Evolutionary conservation across 2,888 invertebrate species (phyloP).

Genomic region (Blera fallax): DNA sequence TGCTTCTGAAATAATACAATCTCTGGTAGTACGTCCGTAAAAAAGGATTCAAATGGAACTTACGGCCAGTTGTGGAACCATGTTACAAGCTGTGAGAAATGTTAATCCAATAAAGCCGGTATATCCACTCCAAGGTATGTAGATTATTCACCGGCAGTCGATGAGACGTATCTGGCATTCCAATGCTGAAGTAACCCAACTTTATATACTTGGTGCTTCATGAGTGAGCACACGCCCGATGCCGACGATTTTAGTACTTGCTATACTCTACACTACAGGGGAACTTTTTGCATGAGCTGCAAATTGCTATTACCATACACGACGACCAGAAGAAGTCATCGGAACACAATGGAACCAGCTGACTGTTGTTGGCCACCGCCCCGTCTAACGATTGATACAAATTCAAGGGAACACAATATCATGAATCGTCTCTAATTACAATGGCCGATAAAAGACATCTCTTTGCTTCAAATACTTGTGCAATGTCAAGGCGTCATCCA

Average conservation of each 20-base stretch:
- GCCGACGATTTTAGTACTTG: constrained; percentile 14
- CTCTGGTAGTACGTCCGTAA: neutral
- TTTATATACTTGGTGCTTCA: constrained; percentile 67
- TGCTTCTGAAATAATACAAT: constrained; percentile 57
- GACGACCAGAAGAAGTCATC: constrained; percentile 38
- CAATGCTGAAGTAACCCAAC: constrained; percentile 53
- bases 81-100: neutral
- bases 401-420: constrained; percentile 51
- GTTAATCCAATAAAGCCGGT: neutral
- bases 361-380: constrained; percentile 12
- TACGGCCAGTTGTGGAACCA: constrained; percentile 51
- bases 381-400: constrained; percentile 23
- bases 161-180: constrained; percentile 63
- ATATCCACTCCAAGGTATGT: constrained; percentile 41
- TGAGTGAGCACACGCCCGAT: constrained; percentile 30
- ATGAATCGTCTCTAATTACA: constrained; percentile 60
- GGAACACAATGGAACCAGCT: constrained; percentile 31
- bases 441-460: constrained; percentile 41
- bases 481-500: constrained; percentile 46
- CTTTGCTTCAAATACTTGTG: neutral
- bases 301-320: constrained; percentile 6
- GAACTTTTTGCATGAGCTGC: constrained; percentile 36
- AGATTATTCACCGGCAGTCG: constrained; percentile 53
- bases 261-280: neutral
- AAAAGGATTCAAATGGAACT: constrained; percentile 37